A percentile compares a stretch with the other conserved stretches of the same genome.
Evolutionary conservation across 2,888 invertebrate species (phyloP).

Genomic region (Candidula unifasciata): DNA sequence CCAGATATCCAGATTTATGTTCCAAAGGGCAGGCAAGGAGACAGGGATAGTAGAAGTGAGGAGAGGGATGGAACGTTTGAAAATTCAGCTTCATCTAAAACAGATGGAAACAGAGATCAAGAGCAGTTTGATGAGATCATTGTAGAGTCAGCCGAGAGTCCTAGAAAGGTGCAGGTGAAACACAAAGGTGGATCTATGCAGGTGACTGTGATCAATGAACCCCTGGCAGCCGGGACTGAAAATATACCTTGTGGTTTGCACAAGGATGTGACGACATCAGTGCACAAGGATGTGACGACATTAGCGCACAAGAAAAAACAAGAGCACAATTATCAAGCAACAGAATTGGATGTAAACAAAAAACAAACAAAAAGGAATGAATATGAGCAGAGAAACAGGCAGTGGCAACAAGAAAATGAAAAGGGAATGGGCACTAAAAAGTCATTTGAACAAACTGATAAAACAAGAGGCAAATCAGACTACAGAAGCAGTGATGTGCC

Average conservation of each 20-base stretch:
- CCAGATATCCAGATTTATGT: constrained; percentile 67
- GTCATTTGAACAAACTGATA: not conserved
- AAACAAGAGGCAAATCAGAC: constrained; percentile 52
- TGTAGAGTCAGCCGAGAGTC: constrained; percentile 33
- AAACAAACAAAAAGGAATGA: constrained; percentile 42
- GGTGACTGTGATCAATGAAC: constrained; percentile 62
- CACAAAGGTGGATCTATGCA: constrained; percentile 61
- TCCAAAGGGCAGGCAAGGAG: constrained; percentile 64
- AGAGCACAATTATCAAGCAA: not conserved
- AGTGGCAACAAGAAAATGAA: not conserved
- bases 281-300: not conserved
- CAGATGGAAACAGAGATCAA: constrained; percentile 45
- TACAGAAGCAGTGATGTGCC: constrained; percentile 42
- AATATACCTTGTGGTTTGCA: not conserved
- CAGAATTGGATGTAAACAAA: not conserved
- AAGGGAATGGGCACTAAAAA: not conserved
- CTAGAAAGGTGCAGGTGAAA: constrained; percentile 58
- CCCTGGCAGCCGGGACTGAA: not conserved
- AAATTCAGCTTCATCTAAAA: not conserved
- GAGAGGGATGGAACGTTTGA: constrained; percentile 32
- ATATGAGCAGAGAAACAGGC: constrained; percentile 12
- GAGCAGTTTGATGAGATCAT: constrained; percentile 46
- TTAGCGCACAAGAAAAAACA: constrained; percentile 18
- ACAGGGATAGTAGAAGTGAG: constrained; percentile 53
- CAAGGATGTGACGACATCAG: not conserved